phyloP scores from a whole-genome alignment of 1,140 invertebrate species.

The Zaprionus africanus region DNA sequence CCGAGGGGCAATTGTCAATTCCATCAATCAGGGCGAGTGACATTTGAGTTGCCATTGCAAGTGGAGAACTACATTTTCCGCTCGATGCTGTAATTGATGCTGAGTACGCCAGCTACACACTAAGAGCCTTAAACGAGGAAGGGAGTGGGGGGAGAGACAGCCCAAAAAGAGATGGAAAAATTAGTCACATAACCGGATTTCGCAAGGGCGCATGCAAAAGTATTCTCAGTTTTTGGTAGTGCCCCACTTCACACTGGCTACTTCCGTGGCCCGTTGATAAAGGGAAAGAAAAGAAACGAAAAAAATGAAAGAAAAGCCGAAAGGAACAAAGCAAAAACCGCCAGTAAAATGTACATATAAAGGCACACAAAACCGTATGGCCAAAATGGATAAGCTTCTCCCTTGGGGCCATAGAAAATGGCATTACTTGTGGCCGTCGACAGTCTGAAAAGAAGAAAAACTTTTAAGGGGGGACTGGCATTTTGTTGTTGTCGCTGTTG shows the following conservation, averaged over 20 bases:
- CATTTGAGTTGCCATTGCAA: constrained; percentile 58
- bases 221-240: constrained; percentile 55
- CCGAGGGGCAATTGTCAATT: constrained; percentile 62
- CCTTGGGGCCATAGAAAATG: constrained; percentile 65
- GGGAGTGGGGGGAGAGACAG: neutral
- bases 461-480: neutral
- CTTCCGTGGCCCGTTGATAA: constrained; percentile 49
- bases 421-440: constrained; percentile 49
- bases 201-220: constrained; percentile 67
- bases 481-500: neutral
- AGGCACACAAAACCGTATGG: constrained; percentile 67
- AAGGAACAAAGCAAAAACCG: neutral
- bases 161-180: constrained; percentile 34
- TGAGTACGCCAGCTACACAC: constrained; percentile 10
- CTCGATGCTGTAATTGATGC: constrained; percentile 62
- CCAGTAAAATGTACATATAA: constrained; percentile 21
- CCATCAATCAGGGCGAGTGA: constrained; percentile 73
- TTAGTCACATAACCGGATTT: constrained; percentile 80
- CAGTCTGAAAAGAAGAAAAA: constrained; percentile 14
- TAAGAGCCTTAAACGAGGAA: constrained; percentile 7
- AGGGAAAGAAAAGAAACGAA: constrained; percentile 52
- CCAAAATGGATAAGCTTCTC: constrained; percentile 77
- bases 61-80: constrained; percentile 47
- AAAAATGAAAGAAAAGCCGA: constrained; percentile 52
- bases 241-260: constrained; percentile 31